Evolutionary conservation across 2,888 invertebrate genomes (phyloP), one percentile per base, ranked within the genome.

Genomic region (Steinernema carpocapsae): DNA sequence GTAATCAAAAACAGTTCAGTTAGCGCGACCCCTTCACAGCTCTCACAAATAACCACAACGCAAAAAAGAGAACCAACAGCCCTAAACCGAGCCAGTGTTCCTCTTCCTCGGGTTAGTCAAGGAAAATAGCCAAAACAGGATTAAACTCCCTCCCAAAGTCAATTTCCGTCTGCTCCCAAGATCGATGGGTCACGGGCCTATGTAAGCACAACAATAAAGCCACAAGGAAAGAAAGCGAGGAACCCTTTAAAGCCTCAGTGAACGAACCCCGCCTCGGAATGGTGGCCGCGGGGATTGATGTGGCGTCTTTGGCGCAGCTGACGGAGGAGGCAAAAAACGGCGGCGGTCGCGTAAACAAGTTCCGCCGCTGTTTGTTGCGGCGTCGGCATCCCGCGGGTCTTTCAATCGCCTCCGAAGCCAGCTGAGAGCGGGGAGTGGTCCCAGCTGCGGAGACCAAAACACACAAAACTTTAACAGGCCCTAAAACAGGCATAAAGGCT

Each of bases 331-430:
- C 64, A 29, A 32, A 64, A 64, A 64, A 64, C 48, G 32, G n/a
- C 64, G 37, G 10, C 64, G 32, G 12, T 4, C 48, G 48, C 48
- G 64, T 64, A 64, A 64, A 64, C 64, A 64, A 64, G 64, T 64
- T 64, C 17, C 48, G 10, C 10, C 14, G 17, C n/a, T 48, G 48
- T 48, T 48, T 48, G 48, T 48, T 48, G 48, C 48, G 48, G 7
- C 48, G 48, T 19, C 48, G 19, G 19, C 48, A 48, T 48, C 48
- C 48, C 48, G 17, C 48, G 48, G 48, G 48, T 48, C 48, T 4
- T 48, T 14, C 19, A 37, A 37, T 48, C 48, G 14, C 14, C 19
- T 48, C 3, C 48, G 48, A 48, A 14, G n/a, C n/a, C 48, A 19
- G 48, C 48, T 37, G 37, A 10, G 10, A 37, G n/a, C n/a, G n/a